Evolutionary conservation across 2,797 vertebrate species (phyloP).

Genomic region (Acrocephalus scirpaceus): DNA sequence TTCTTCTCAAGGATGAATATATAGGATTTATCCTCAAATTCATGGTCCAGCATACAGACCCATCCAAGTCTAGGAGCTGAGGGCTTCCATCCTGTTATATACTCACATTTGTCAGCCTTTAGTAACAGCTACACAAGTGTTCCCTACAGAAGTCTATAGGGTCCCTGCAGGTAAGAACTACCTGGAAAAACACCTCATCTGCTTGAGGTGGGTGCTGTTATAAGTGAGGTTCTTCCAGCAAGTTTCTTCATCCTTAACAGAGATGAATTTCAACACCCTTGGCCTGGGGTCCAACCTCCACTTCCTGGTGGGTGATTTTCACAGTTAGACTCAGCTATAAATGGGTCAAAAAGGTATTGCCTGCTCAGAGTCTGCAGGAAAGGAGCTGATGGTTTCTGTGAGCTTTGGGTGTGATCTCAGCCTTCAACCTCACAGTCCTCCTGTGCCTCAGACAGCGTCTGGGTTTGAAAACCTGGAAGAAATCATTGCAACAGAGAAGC

Average conservation of each 20-base stretch:
- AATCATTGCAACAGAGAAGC: neutral
- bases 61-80: neutral
- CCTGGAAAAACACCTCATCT: neutral
- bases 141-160: neutral
- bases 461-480: neutral
- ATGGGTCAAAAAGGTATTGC: neutral
- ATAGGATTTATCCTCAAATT: neutral
- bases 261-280: neutral
- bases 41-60: neutral
- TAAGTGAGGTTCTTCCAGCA: neutral
- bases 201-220: neutral
- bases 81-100: neutral
- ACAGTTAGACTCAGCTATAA: neutral
- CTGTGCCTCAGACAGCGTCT: neutral
- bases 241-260: neutral
- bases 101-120: neutral
- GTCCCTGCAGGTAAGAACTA: neutral
- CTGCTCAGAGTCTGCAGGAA: neutral
- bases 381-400: neutral
- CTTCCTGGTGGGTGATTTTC: neutral
- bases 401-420: neutral
- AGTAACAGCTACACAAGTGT: neutral
- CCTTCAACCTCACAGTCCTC: neutral
- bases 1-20: neutral
- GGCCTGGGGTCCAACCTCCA: neutral